Conservation (phyloP, 2,113 vertebrate species). For the Rostratula benghalensis region DNA sequence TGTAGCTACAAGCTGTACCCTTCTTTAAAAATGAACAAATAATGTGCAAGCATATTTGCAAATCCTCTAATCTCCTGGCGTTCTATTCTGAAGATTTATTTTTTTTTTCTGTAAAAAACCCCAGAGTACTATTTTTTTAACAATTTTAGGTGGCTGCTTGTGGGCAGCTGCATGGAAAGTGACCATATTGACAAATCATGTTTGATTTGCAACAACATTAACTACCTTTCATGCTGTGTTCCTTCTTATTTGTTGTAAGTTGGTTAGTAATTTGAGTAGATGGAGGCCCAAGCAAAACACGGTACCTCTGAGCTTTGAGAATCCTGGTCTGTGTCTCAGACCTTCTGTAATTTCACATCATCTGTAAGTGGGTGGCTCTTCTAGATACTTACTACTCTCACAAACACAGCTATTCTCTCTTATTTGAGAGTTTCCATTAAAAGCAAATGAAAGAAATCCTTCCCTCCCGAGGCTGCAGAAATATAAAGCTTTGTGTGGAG, state of each 20-base stretch:
- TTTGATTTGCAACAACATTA: neutral
- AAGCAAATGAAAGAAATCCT: neutral
- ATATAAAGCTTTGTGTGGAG: neutral
- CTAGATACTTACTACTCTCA: neutral
- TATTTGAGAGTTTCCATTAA: neutral
- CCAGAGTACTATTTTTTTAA: neutral
- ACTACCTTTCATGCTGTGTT: neutral
- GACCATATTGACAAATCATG: neutral
- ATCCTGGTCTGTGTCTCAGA: neutral
- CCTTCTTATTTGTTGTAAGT: neutral
- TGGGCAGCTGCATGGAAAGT: neutral
- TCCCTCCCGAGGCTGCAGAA: neutral
- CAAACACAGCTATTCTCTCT: neutral
- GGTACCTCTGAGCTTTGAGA: neutral
- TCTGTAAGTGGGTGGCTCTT: neutral
- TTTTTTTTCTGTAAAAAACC: neutral
- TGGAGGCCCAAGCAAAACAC: neutral
- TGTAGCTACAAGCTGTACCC: neutral
- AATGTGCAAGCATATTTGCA: neutral
- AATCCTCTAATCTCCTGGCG: neutral
- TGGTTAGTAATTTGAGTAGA: neutral
- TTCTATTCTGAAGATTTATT: neutral
- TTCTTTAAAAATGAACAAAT: neutral
- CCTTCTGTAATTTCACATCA: neutral
- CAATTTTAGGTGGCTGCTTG: neutral